phyloP scores from a whole-genome alignment of 2,888 invertebrate species.

The Ichneumoninae sp. region DNA sequence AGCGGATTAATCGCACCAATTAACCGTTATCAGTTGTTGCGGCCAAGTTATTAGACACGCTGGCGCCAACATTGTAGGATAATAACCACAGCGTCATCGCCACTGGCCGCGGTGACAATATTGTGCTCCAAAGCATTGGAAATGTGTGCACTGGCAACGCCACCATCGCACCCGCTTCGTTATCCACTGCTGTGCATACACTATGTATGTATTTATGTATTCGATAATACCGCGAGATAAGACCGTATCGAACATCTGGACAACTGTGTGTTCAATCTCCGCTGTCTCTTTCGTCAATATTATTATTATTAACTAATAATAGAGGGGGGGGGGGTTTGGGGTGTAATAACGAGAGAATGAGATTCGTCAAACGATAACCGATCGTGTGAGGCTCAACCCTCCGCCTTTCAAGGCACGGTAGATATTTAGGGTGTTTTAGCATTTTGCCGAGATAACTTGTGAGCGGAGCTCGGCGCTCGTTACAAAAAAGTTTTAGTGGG shows the following conservation, averaged over 20 bases:
- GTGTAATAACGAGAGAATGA: neutral
- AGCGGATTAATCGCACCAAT: slow-evolving; percentile 44
- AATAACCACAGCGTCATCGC: slow-evolving; percentile 21
- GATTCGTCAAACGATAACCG: neutral
- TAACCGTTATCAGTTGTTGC: slow-evolving; percentile 43
- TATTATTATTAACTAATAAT: neutral
- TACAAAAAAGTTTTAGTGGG: neutral
- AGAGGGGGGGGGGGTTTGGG: neutral
- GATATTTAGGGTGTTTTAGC: neutral
- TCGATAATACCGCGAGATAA: slow-evolving; percentile 15
- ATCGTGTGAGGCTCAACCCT: neutral
- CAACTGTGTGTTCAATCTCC: neutral
- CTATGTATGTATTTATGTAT: neutral
- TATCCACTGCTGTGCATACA: neutral
- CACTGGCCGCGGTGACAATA: slow-evolving; percentile 27
- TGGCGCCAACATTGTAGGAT: slow-evolving; percentile 1
- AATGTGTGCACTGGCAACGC: slow-evolving; percentile 41
- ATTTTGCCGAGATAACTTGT: neutral
- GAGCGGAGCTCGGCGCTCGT: neutral
- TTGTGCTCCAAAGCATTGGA: slow-evolving; percentile 20
- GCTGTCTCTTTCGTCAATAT: neutral
- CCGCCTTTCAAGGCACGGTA: neutral
- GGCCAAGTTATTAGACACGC: slow-evolving; percentile 37
- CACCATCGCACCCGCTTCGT: slow-evolving; percentile 24
- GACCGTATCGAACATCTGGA: slow-evolving; percentile 32